A percentile compares a stretch with the other conserved stretches of the same genome.
Evolutionary conservation across 2,888 invertebrate genomes (phyloP).

Genomic region (Cheilosia vernalis): DNA sequence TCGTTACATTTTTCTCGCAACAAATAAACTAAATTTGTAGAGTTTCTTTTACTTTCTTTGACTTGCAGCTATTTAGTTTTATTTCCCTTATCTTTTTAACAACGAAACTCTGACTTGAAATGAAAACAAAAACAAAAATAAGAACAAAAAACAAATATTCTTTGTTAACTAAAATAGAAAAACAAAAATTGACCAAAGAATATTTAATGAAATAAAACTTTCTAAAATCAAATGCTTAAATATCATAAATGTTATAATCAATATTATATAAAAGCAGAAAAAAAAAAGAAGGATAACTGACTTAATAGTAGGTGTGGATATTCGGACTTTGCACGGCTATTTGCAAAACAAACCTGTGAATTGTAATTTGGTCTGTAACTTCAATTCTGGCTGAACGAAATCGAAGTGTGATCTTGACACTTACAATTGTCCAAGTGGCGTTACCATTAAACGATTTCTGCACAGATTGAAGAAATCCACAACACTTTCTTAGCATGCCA

Average conservation of each 20-base stretch:
- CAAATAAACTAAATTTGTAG: too few relatives aligned
- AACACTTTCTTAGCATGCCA: background rate
- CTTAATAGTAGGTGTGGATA: background rate
- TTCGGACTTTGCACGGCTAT: background rate
- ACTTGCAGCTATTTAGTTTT: background rate
- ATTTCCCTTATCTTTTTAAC: background rate
- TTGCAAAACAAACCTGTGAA: slow-evolving; percentile 6
- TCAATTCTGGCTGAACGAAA: too few relatives aligned
- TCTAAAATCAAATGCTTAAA: slow-evolving; percentile 16
- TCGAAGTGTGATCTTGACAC: too few relatives aligned
- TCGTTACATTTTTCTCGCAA: too few relatives aligned
- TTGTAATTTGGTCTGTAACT: background rate
- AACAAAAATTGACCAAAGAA: slow-evolving; percentile 27
- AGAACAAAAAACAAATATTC: slow-evolving; percentile 9
- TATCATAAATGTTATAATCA: slow-evolving; percentile 10
- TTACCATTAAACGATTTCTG: too few relatives aligned
- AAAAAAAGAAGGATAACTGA: background rate
- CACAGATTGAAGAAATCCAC: background rate
- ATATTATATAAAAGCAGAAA: background rate
- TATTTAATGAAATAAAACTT: slow-evolving; percentile 3
- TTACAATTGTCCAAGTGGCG: too few relatives aligned
- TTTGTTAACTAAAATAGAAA: slow-evolving; percentile 14
- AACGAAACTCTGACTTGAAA: background rate
- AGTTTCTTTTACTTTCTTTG: background rate
- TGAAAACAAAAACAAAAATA: background rate